Evolutionary conservation across 2,113 vertebrate species (phyloP), one percentile per base, ranked within the genome.

Genomic region (Craseonycteris thonglongyai): DNA sequence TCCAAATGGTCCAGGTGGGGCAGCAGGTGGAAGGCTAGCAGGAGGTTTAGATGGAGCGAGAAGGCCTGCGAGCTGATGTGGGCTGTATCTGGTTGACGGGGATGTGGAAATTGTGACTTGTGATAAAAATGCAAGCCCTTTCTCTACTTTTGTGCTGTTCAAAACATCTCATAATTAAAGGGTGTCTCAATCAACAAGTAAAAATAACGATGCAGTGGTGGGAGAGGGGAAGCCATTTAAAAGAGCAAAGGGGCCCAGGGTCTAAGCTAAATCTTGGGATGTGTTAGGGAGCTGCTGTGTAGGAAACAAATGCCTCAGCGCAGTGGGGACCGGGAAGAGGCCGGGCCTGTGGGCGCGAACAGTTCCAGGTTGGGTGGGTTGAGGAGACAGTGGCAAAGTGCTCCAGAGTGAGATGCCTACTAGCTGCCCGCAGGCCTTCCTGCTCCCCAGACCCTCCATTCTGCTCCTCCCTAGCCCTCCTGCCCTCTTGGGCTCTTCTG

Each of bases 21-120:
- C 2, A 16, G 33, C 1, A 2, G 63, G 4, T 2, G 1, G n/a
- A 5, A 49, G 33, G 21, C 3, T 8, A 3, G 14, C 0, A 1
- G 8, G 28, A 4, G 24, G 35, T 12, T 63, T 16, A 10, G 35
- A 26, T 1, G 8, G 18, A 24, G 18, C 3, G 11, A 3, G 12
- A 33, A 14, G n/a, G 12, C 33, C 15, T 13, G n/a, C 33, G 10
- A 6, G 58, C 2, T 6, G 22, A 1, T 0, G 21, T 16, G 2
- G 5, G 2, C 40, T 16, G 0, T 18, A 12, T 35, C n/a, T 18
- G 22, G 26, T 16, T 5, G 33, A 40, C 24, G 2, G 38, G 14
- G 1, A 18, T 0, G 12, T 2, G 45, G 14, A 68, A 13, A 33
- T 0, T 1, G 80, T 30, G 58, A 40, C 69, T 15, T 21, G 69